Base-by-base conservation (phyloP, 2,888 invertebrate species). In the Rhimphoctona megacephalus region DNA sequence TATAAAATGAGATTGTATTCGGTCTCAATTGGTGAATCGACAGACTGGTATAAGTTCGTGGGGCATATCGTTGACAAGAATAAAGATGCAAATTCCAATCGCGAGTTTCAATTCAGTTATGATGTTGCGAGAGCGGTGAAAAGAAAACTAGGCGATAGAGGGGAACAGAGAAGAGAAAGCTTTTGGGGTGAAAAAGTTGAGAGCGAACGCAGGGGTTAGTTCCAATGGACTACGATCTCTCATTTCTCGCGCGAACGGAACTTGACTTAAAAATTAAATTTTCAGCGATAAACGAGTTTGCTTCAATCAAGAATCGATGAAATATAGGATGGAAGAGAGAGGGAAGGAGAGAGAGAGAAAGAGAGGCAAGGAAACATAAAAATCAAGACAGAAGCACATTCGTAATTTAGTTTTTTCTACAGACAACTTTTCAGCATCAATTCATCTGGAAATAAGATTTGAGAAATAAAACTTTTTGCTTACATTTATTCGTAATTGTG, bases 241-340 rank as follows among this genome's bases (percentile, higher is more conserved):
- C 5, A 43, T n/a, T 22, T n/a, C 14, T n/a, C 57, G 49, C 30
- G 49, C 61, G 64, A 70, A 66, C 33, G 77, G n/a, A 85, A 85
- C 81, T 85, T 85, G 77, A 81, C 77, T 85, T 85, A 73, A 57
- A 81, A 85, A 81, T 85, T 81, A 77, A 78, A 85, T 85, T 85
- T 66, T 66, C 39, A 54, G 66, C 54, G 64, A 81, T 81, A 77
- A 85, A 72, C 36, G 85, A 81, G 81, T 81, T 85, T 77, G 46
- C 57, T 69, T 30, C 66, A 85, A 81, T 72, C 85, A 72, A 66
- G 66, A 81, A 81, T 81, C 85, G 81, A 81, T 85, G 81, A 66
- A 73, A 72, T 17, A 67, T 36, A 64, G 17, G 6, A 17, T 4
- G 46, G 52, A 36, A 52, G 11, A 43, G 9, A 14, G 14, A 43